Conservation (phyloP, 2,113 vertebrate genomes). For the Dipodomys spectabilis region DNA sequence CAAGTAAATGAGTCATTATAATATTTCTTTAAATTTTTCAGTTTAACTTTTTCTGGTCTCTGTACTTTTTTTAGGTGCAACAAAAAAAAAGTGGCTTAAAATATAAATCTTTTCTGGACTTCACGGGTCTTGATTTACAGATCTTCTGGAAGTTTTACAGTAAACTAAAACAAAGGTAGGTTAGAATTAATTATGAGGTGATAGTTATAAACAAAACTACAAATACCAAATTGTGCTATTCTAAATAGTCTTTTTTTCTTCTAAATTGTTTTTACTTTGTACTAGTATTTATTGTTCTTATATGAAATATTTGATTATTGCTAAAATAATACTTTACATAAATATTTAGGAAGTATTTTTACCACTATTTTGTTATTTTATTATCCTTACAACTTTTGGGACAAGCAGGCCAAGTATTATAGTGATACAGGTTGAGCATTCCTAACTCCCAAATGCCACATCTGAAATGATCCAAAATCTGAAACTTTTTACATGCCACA, state of each 20-base stretch:
- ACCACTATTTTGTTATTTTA: background rate
- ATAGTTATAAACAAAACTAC: constrained; percentile 47
- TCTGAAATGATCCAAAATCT: background rate
- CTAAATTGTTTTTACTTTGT: background rate
- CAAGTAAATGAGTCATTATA: background rate
- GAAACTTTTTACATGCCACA: background rate
- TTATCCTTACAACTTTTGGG: background rate
- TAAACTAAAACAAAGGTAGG: constrained; percentile 95
- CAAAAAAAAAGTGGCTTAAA: constrained; percentile 93
- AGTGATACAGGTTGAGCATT: background rate
- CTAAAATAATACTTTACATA: constrained; percentile 19
- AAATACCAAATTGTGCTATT: constrained; percentile 22
- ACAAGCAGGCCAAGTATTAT: background rate
- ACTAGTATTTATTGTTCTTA: constrained; percentile 12
- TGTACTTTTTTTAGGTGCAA: constrained; percentile 84
- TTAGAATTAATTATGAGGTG: constrained; percentile 75
- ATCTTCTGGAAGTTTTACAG: constrained; percentile 97
- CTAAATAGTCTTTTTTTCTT: background rate
- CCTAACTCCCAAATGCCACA: background rate
- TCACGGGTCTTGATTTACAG: constrained; percentile 91
- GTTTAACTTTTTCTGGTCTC: constrained; percentile 67
- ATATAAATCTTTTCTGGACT: constrained; percentile 94
- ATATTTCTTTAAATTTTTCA: constrained; percentile 47
- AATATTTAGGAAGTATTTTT: constrained; percentile 1
- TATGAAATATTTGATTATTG: constrained; percentile 51